Evolutionary conservation across 2,797 vertebrate species (phyloP), one percentile per base, ranked within the genome.

Genomic region (Sebastes vulpes): DNA sequence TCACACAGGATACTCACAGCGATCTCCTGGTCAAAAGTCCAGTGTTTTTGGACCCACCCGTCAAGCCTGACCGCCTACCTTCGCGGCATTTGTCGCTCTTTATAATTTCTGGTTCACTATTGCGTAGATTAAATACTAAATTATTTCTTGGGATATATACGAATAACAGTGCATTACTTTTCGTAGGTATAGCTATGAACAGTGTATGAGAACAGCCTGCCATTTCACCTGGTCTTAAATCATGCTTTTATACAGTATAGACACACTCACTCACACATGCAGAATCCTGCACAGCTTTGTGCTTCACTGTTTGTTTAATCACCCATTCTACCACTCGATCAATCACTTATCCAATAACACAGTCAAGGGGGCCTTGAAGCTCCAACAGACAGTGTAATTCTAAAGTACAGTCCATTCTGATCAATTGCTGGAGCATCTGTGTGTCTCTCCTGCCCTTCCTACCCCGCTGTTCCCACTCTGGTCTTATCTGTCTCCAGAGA

Each of bases 401-500:
- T 77, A 65, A 71, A 77, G 74, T 79, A 75, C 70, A 75, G 82
- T 84, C 56, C 77, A 75, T 81, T 83, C 76, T 72, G 72, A 88
- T 85, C 84, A 84, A 80, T 82, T 82, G 69, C 69, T 78, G 60
- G 9, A 54, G 74, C 61, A 60, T 76, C 35, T 56, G 70, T 56
- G 73, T 82, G 77, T 85, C 84, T 79, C 75, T 77, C 20, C n/a
- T 84, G 83, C 68, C 88, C 82, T 86, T 83, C 70, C 79, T 54
- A 14, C 16, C 67, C 46, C 12, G 3, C 65, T 72, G 53, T 69
- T 72, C 53, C 78, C 66, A n/a, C 70, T 84, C 81, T 21, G 86
- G 60, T 88, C 75, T 86, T 92, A 92, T 90, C 89, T 53, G 48
- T 56, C 89, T 77, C 79, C 58, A 69, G 80, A 85, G 77, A 77